phyloP scores from a whole-genome alignment of 2,797 vertebrate genomes.

The Lacerta bilineata region DNA sequence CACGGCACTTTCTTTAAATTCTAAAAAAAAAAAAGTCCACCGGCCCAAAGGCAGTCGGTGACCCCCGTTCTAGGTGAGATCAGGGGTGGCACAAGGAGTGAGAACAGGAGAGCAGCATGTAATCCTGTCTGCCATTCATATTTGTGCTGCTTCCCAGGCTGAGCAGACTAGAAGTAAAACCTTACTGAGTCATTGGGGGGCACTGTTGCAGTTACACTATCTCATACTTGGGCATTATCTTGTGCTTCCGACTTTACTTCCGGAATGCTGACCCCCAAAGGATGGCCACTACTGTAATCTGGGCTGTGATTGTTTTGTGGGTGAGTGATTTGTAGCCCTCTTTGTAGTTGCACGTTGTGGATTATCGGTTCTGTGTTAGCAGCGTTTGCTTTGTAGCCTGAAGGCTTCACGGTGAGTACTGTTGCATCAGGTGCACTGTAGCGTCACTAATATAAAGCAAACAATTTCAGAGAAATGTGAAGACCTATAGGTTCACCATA shows the following conservation, averaged over 20 bases:
- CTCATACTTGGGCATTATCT: neutral
- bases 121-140: neutral
- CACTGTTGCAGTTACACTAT: no score
- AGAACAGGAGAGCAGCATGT: neutral
- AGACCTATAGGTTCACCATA: neutral
- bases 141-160: neutral
- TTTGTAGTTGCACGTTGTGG: no score
- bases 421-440: neutral
- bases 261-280: neutral
- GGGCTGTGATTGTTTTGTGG: neutral
- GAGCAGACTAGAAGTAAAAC: neutral
- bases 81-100: neutral
- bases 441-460: neutral
- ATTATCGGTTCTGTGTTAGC: neutral
- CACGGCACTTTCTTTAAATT: no score
- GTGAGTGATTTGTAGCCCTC: neutral
- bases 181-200: no score
- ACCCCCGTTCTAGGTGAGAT: neutral
- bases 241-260: neutral
- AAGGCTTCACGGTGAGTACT: neutral
- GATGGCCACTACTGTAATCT: neutral
- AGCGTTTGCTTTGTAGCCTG: neutral
- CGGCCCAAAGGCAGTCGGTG: no score
- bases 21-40: no score
- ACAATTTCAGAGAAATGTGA: neutral